Conservation (phyloP, 2,888 invertebrate species). For the Timandra comae region DNA sequence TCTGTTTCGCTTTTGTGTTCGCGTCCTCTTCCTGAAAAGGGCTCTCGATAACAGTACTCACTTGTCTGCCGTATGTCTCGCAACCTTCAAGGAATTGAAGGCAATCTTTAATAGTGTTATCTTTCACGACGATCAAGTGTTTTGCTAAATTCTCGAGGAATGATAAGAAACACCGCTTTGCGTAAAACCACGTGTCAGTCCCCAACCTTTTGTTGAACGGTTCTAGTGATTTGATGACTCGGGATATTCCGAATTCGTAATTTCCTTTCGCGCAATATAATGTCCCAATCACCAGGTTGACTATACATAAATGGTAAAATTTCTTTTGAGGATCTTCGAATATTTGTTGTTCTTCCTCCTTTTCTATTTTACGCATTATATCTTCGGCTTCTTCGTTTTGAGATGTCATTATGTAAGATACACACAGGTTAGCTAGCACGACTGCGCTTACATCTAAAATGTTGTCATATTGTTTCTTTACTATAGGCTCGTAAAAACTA, state of each 20-base stretch:
- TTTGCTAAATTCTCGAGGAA: slow-evolving; percentile 93
- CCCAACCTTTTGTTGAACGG: slow-evolving; percentile 96
- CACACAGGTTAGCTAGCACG: slow-evolving; percentile 97
- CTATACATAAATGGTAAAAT: slow-evolving; percentile 96
- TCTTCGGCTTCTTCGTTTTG: slow-evolving; percentile 99
- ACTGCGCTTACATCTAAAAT: slow-evolving; percentile 97
- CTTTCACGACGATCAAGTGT: slow-evolving; percentile 91
- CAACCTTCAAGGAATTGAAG: slow-evolving; percentile 93
- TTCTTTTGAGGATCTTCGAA: slow-evolving; percentile 96
- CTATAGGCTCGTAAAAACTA: slow-evolving; percentile 98
- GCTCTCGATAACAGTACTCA: slow-evolving; percentile 88
- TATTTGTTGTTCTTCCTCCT: slow-evolving; percentile 95
- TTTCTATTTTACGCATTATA: slow-evolving; percentile 98
- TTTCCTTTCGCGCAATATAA: slow-evolving; percentile 99
- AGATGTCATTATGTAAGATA: slow-evolving; percentile 99
- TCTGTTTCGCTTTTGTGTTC: slow-evolving; percentile 87
- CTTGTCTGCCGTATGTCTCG: slow-evolving; percentile 89
- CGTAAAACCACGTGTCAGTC: slow-evolving; percentile 99
- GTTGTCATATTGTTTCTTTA: slow-evolving; percentile 95
- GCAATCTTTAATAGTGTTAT: slow-evolving; percentile 91
- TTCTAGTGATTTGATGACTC: slow-evolving; percentile 97
- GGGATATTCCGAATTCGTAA: slow-evolving; percentile 98
- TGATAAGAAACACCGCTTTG: slow-evolving; percentile 96
- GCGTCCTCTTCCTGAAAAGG: slow-evolving; percentile 84
- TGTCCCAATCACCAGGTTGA: slow-evolving; percentile 98